Conservation (phyloP, 2,797 vertebrate genomes). For the Malacoctenus gilli region DNA sequence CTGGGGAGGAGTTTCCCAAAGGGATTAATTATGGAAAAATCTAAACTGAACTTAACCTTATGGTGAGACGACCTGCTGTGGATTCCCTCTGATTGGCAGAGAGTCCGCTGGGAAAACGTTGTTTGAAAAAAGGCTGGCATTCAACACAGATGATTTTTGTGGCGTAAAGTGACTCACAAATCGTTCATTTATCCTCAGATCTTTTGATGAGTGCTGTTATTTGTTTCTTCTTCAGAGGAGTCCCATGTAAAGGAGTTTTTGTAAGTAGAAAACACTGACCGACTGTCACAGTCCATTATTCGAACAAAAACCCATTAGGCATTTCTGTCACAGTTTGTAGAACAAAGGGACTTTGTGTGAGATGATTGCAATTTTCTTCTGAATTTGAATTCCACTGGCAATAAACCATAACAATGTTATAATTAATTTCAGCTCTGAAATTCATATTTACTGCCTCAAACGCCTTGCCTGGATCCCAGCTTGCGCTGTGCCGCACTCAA, state of each 20-base stretch:
- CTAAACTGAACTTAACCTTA: no score
- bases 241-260: slow-evolving; percentile 16
- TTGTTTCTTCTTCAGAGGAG: slow-evolving; percentile 9
- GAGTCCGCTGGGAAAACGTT: no score
- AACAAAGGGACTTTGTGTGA: slow-evolving; percentile 53
- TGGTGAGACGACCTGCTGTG: no score
- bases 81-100: no score
- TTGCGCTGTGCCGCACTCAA: slow-evolving; percentile 34
- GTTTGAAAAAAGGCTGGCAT: no score
- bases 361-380: slow-evolving; percentile 56
- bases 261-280: slow-evolving; percentile 30
- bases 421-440: slow-evolving; percentile 66
- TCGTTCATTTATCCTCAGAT: slow-evolving; percentile 12
- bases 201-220: slow-evolving; percentile 8
- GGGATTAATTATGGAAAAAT: no score
- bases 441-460: slow-evolving; percentile 41
- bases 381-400: slow-evolving; percentile 56
- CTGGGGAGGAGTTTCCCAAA: no score
- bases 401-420: slow-evolving; percentile 61
- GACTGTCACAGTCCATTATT: slow-evolving; percentile 46
- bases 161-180: background rate
- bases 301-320: slow-evolving; percentile 41
- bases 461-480: slow-evolving; percentile 37
- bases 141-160: background rate
- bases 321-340: slow-evolving; percentile 46